phyloP scores from a whole-genome alignment of 2,797 vertebrate species.

The Sebastes goodei region DNA sequence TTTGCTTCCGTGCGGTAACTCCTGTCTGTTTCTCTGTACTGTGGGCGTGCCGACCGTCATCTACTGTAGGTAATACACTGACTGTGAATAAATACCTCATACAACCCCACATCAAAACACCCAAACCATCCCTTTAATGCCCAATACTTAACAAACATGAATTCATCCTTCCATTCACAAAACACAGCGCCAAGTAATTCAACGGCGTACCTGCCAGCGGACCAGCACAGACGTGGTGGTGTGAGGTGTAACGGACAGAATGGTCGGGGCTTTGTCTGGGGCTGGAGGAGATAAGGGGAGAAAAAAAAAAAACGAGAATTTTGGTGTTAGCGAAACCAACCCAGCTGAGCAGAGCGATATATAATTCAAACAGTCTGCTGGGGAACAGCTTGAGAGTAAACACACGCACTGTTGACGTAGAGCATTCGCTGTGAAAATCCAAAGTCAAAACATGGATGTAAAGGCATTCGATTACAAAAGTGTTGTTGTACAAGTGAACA shows the following conservation, averaged over 20 bases:
- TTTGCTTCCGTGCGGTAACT: too few species aligned
- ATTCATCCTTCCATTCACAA: not conserved
- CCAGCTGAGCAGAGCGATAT: conserved; percentile 26
- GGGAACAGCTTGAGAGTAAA: conserved; percentile 44
- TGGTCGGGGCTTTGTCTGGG: conserved; percentile 86
- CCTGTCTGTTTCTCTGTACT: too few species aligned
- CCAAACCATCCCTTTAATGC: not conserved
- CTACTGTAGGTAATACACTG: too few species aligned
- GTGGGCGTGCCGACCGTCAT: too few species aligned
- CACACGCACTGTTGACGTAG: conserved; percentile 32
- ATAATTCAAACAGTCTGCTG: conserved; percentile 41
- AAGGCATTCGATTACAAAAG: not conserved
- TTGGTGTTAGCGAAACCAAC: conserved; percentile 25
- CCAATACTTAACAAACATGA: not conserved
- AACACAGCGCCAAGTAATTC: not conserved
- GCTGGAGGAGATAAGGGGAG: conserved; percentile 60
- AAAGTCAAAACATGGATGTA: conserved; percentile 20
- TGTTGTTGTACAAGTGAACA: not conserved
- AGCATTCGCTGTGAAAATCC: conserved; percentile 33
- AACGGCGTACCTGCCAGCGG: conserved; percentile 90
- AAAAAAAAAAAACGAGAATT: not conserved
- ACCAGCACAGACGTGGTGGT: conserved; percentile 96
- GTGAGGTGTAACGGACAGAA: conserved; percentile 93
- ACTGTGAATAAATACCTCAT: too few species aligned
- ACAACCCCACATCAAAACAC: too few species aligned